Conservation (phyloP, 1,140 invertebrate species). For the Pachypeltis micranthus region DNA sequence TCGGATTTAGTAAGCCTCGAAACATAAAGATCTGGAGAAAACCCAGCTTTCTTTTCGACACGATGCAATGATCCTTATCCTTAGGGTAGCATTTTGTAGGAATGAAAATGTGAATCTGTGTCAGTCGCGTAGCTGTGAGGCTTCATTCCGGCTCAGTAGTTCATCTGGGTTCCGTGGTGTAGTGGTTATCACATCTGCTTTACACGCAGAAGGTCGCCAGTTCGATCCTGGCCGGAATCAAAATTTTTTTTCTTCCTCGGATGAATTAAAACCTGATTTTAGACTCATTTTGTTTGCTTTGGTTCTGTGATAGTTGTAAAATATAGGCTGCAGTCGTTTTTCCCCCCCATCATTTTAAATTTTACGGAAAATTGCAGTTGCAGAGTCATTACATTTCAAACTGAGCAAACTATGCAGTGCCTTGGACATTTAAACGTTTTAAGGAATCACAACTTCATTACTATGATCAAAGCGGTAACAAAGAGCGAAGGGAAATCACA, state of each 20-base stretch:
- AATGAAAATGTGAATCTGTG: neutral
- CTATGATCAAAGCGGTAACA: too few species aligned
- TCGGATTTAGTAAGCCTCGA: neutral
- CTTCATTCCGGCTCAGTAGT: too few species aligned
- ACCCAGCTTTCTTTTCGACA: too few species aligned
- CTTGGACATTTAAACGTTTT: neutral
- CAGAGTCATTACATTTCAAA: neutral
- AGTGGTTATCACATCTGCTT: slow-evolving; percentile 57
- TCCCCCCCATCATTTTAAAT: neutral
- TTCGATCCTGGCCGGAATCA: slow-evolving; percentile 69
- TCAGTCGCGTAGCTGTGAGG: too few species aligned
- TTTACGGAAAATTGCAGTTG: neutral
- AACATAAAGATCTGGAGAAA: neutral
- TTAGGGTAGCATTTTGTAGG: neutral
- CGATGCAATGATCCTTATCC: neutral
- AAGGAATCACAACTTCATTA: neutral
- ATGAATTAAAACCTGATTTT: neutral
- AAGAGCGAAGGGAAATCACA: too few species aligned
- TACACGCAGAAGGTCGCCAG: slow-evolving; percentile 71
- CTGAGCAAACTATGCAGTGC: neutral
- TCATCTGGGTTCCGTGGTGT: slow-evolving; percentile 43
- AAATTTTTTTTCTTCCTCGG: slow-evolving; percentile 21
- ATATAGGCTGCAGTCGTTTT: too few species aligned
- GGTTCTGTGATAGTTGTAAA: neutral
- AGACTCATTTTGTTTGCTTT: neutral